Conservation (phyloP, 2,888 invertebrate genomes). For the Entomobrya proxima region DNA sequence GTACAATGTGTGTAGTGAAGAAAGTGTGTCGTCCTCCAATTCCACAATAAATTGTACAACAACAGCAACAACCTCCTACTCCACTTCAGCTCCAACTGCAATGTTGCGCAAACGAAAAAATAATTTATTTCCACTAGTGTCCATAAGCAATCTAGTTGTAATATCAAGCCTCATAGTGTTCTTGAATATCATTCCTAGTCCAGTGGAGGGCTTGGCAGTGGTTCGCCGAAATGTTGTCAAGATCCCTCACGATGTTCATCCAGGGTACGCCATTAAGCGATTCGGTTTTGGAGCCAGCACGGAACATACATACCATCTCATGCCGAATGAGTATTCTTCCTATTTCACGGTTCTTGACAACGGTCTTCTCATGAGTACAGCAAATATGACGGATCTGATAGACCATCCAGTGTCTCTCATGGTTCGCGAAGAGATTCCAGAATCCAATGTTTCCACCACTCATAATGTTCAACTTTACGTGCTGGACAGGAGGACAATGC, state of each 20-base stretch:
- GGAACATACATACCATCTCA: slow-evolving; percentile 81
- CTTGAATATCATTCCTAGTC: slow-evolving; percentile 58
- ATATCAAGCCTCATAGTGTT: slow-evolving; percentile 60
- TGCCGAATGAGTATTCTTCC: slow-evolving; percentile 88
- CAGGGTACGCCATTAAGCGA: slow-evolving; percentile 90
- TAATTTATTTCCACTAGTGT: slow-evolving; percentile 41
- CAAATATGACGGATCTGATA: slow-evolving; percentile 88
- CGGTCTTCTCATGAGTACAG: slow-evolving; percentile 93
- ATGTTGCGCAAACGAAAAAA: slow-evolving; percentile 14
- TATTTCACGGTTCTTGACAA: slow-evolving; percentile 92
- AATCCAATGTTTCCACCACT: slow-evolving; percentile 83
- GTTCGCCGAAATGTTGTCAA: slow-evolving; percentile 79
- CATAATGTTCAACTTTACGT: slow-evolving; percentile 89
- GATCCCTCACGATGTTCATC: slow-evolving; percentile 92
- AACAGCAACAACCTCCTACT: background rate
- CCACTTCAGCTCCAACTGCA: background rate
- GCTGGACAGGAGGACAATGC: slow-evolving; percentile 88
- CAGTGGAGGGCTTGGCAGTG: slow-evolving; percentile 71
- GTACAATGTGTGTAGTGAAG: background rate
- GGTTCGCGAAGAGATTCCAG: slow-evolving; percentile 88
- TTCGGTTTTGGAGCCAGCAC: slow-evolving; percentile 82
- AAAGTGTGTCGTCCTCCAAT: background rate
- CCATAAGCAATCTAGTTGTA: slow-evolving; percentile 31
- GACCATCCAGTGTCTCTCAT: slow-evolving; percentile 89
- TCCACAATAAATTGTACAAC: background rate